phyloP scores from a whole-genome alignment of 2,888 invertebrate species.

The Standfussiana lucernea region DNA sequence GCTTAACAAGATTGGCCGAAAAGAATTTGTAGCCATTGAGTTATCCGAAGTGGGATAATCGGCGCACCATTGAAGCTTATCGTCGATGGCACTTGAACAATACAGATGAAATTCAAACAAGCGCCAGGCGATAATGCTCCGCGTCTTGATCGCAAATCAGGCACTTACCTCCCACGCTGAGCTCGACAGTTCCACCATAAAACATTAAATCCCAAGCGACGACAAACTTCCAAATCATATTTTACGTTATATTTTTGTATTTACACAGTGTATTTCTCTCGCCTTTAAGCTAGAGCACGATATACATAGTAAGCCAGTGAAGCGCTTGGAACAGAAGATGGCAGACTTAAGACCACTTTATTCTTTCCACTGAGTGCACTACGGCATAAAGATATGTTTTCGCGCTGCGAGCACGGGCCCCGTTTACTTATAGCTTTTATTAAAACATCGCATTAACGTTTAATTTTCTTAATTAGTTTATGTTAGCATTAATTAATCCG shows the following conservation, averaged over 20 bases:
- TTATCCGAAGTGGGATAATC: conserved; percentile 59
- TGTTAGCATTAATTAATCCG: conserved; percentile 26
- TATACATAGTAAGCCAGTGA: conserved; percentile 75
- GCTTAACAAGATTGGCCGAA: conserved; percentile 57
- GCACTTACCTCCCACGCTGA: conserved; percentile 50
- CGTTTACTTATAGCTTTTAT: conserved; percentile 44
- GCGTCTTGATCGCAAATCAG: conserved; percentile 52
- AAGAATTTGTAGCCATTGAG: conserved; percentile 56
- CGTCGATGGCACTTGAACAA: conserved; percentile 57
- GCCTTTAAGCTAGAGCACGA: conserved; percentile 68
- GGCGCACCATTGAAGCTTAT: conserved; percentile 61
- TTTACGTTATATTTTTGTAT: conserved; percentile 52
- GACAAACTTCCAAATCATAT: conserved; percentile 60
- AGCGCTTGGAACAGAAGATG: conserved; percentile 76
- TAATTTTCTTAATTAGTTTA: conserved; percentile 42
- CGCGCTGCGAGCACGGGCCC: conserved; percentile 63
- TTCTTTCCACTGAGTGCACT: conserved; percentile 79
- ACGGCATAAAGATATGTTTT: conserved; percentile 79
- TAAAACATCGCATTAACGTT: conserved; percentile 46
- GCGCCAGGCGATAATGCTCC: conserved; percentile 47
- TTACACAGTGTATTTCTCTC: conserved; percentile 60
- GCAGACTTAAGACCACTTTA: conserved; percentile 79
- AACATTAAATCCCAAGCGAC: conserved; percentile 47
- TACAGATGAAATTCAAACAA: conserved; percentile 64
- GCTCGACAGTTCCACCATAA: conserved; percentile 39